Percentiles rank a stretch among this genome's conserved stretches.
Conservation (phyloP, 2,888 invertebrate species). For the Amphiduros pacificus region DNA sequence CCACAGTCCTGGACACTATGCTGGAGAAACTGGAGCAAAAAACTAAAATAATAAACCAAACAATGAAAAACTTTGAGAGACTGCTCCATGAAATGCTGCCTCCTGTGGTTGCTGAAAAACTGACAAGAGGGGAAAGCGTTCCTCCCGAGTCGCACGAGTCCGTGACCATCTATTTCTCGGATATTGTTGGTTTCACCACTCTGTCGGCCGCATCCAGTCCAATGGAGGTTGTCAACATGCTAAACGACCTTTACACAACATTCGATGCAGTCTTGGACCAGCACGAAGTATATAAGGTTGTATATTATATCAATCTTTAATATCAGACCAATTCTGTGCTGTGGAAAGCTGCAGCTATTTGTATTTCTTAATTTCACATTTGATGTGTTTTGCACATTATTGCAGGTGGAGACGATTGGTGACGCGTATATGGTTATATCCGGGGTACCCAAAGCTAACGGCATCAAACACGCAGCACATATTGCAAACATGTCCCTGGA, state of each 20-base stretch:
- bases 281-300: slow-evolving; percentile 30
- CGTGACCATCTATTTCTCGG: slow-evolving; percentile 35
- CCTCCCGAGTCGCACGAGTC: slow-evolving; percentile 35
- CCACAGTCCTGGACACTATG: slow-evolving; percentile 52
- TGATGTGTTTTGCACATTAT: too few species aligned
- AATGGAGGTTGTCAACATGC: slow-evolving; percentile 29
- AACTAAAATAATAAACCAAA: slow-evolving; percentile 36
- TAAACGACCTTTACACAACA: slow-evolving; percentile 29
- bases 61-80: slow-evolving; percentile 37
- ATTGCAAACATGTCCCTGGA: slow-evolving; percentile 28
- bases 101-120: slow-evolving; percentile 33
- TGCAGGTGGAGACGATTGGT: slow-evolving; percentile 29
- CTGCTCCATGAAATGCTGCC: slow-evolving; percentile 43
- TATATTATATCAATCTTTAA: too few species aligned
- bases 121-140: slow-evolving; percentile 32
- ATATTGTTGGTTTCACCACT: slow-evolving; percentile 34
- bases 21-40: slow-evolving; percentile 51
- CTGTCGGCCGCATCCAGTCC: slow-evolving; percentile 23
- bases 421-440: slow-evolving; percentile 30
- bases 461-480: slow-evolving; percentile 20
- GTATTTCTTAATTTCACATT: too few species aligned
- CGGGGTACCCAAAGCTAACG: slow-evolving; percentile 24
- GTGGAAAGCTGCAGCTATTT: too few species aligned
- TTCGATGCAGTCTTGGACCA: slow-evolving; percentile 29
- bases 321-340: too few species aligned